Base-by-base conservation (phyloP, 2,113 vertebrate genomes). In the Meriones unguiculatus region DNA sequence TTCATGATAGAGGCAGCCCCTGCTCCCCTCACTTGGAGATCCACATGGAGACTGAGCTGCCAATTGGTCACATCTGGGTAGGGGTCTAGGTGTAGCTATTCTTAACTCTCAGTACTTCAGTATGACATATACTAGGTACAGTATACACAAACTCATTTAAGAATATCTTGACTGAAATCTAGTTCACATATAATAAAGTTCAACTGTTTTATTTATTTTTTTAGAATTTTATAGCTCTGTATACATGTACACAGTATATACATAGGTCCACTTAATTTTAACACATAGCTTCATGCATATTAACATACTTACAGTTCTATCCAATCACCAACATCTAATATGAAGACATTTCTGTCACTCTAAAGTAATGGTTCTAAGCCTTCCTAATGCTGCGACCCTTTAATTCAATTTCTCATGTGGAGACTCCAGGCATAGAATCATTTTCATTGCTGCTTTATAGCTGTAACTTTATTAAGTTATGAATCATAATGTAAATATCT, bases 91-190 rank as follows among this genome's bases (percentile, higher is more conserved):
- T 46, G 46, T 46, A 46, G 25, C 38, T 50, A 12, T 72, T 20
- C 24, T 65, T 91, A 93, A 85, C 46, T 13, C 20, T 65, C 8
- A 8, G 70, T 93, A 95, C 62, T 90, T 67, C 10, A 87, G 15
- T 57, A 30, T 92, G 41, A 97, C 96, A 90, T 70, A 35, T 54
- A 12, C 9, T 14, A 84, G 24, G 64, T 72, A 87, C 59, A 82
- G 12, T 91, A 85, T 32, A 78, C 10, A 24, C 18, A 91, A 89
- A 80, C 1, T 70, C 5, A 52, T 35, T 93, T 96, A 78, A 41
- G 50, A 64, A 84, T 12, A 91, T 14, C 7, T 50, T 84, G 73
- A 69, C 35, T 91, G 24, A 59, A 41, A 35, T 57, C 8, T 50
- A 86, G 59, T 81, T 89, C 70, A 78, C 30, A 59, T 67, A 70